These are phyloP conservation scores for Heliconius cydno DNA, from an alignment of 2,888 invertebrate genomes.

Conservation along the genomic window DNA sequence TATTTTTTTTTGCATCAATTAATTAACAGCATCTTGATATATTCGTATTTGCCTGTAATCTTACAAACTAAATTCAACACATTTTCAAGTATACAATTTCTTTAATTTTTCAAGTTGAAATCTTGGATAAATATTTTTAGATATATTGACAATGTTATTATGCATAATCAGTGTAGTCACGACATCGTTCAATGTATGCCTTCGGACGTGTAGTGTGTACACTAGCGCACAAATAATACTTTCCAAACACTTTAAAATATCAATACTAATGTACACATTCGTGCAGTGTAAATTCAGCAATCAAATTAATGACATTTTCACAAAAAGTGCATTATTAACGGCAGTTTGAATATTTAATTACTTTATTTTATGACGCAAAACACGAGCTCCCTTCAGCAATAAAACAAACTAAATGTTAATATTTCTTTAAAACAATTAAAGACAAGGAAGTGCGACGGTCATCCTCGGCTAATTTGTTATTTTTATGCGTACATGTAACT, in stretches of 20 bases:
- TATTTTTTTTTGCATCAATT: too few relatives aligned
- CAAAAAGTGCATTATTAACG: background rate
- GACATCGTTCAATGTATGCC: too few relatives aligned
- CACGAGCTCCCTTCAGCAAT: background rate
- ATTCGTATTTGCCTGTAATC: too few relatives aligned
- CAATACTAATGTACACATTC: background rate
- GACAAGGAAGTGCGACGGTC: background rate
- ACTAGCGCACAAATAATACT: too few relatives aligned
- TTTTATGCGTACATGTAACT: background rate
- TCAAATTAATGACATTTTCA: slow-evolving; percentile 12
- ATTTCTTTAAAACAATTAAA: background rate
- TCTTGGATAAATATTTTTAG: too few relatives aligned
- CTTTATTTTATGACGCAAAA: background rate
- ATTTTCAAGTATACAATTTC: too few relatives aligned
- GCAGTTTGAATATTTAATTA: background rate
- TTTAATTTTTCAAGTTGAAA: too few relatives aligned
- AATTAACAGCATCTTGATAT: too few relatives aligned
- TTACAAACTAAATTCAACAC: too few relatives aligned
- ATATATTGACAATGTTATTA: too few relatives aligned
- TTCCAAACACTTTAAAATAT: background rate
- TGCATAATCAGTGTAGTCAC: too few relatives aligned
- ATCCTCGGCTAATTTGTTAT: background rate
- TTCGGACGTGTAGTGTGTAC: too few relatives aligned
- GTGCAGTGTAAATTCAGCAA: background rate
- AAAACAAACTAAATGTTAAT: background rate